Evolutionary conservation across 1,140 invertebrate genomes (phyloP).

Genomic region (Temnothorax curvispinosus): DNA sequence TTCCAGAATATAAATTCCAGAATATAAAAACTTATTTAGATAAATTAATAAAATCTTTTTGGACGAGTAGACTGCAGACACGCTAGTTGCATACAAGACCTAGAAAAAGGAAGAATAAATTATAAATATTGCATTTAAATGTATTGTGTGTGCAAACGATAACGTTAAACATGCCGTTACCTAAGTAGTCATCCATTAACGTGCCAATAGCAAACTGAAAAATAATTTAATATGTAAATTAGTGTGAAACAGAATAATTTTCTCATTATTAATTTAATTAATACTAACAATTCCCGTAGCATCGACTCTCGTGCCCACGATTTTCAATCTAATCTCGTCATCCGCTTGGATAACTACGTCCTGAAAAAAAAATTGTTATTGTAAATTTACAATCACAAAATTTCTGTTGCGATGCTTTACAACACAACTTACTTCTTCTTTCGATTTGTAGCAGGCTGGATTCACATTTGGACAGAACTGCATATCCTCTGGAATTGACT

Average conservation of each 20-base stretch:
- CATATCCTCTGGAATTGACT: slow-evolving; percentile 99
- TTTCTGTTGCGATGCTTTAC: not conserved
- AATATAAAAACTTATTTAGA: slow-evolving; percentile 11
- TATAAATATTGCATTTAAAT: not conserved
- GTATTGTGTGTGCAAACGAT: not conserved
- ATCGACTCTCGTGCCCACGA: slow-evolving; percentile 99
- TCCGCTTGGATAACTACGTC: slow-evolving; percentile 99
- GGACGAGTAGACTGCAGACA: not conserved
- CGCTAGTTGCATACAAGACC: slow-evolving; percentile 74
- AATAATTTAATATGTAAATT: slow-evolving; percentile 65
- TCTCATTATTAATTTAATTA: slow-evolving; percentile 39
- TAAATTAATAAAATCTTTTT: not conserved
- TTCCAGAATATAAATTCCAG: slow-evolving; percentile 9
- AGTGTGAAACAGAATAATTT: slow-evolving; percentile 41
- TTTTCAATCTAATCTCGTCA: slow-evolving; percentile 99
- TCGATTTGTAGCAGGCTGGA: slow-evolving; percentile 99
- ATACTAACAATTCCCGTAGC: slow-evolving; percentile 94
- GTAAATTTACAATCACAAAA: slow-evolving; percentile 22
- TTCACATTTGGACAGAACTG: slow-evolving; percentile 99
- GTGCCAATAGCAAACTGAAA: slow-evolving; percentile 99
- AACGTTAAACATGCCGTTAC: slow-evolving; percentile 80
- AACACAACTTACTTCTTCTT: slow-evolving; percentile 92
- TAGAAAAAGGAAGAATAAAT: slow-evolving; percentile 57
- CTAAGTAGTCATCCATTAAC: slow-evolving; percentile 98
- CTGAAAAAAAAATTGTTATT: slow-evolving; percentile 80